Percentiles rank a stretch among this genome's conserved stretches.
These are phyloP conservation scores for Miichthys miiuy DNA, from an alignment of 2,797 vertebrate species.

Conservation along the genomic window DNA sequence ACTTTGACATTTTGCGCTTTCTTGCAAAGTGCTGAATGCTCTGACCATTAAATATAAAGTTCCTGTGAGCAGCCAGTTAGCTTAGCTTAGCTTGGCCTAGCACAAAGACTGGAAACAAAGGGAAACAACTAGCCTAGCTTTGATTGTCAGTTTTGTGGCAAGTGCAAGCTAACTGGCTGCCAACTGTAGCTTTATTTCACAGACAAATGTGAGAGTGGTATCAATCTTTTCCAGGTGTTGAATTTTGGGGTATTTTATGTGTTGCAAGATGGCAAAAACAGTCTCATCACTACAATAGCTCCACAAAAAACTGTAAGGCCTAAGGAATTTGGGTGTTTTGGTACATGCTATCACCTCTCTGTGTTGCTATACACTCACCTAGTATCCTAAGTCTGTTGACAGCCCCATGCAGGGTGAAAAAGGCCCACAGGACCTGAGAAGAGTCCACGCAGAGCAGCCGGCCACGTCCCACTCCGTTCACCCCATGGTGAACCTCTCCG, in stretches of 20 bases:
- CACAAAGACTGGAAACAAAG: not conserved
- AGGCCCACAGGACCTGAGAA: slow-evolving; percentile 96
- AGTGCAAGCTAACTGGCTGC: not conserved
- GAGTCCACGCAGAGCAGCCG: slow-evolving; percentile 96
- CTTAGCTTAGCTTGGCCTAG: not conserved
- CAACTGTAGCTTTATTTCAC: not conserved
- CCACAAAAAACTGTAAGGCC: not conserved
- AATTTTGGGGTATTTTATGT: not conserved
- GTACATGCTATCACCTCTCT: not conserved
- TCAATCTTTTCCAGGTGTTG: not conserved
- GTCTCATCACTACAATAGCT: not conserved
- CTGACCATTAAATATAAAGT: not conserved
- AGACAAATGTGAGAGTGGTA: not conserved
- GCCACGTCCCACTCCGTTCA: slow-evolving; percentile 92
- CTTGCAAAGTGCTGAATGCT: slow-evolving; percentile 1
- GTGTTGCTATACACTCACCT: slow-evolving; percentile 79
- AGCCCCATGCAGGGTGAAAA: slow-evolving; percentile 95
- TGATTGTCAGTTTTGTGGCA: not conserved
- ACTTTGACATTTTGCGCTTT: slow-evolving; percentile 13
- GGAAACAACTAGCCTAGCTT: not conserved
- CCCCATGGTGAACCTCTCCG: slow-evolving; percentile 94
- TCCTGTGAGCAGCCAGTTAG: not conserved
- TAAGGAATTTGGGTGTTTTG: not conserved
- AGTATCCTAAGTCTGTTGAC: slow-evolving; percentile 96
- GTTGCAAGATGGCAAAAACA: not conserved